Conservation (phyloP, 2,113 vertebrate genomes). For the Grantiella picta region DNA sequence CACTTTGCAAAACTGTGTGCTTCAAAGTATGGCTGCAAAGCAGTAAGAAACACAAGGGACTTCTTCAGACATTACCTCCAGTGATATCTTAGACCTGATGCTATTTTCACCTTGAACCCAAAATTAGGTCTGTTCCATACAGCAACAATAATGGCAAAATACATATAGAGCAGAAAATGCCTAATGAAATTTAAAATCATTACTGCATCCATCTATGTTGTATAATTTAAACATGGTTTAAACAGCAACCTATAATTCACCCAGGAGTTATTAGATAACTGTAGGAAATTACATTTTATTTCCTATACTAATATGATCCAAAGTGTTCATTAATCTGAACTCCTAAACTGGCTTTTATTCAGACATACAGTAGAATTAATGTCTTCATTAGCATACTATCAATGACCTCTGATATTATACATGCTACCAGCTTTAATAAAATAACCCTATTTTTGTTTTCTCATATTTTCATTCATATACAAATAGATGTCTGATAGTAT, state of each 20-base stretch:
- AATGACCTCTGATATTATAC: background rate
- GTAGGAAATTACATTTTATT: constrained; percentile 17
- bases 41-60: background rate
- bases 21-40: background rate
- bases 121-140: background rate
- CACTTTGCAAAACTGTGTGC: background rate
- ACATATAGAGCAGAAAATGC: background rate
- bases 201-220: background rate
- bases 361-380: background rate
- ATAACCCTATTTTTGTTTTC: background rate
- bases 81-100: background rate
- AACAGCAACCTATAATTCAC: background rate
- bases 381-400: background rate
- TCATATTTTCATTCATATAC: background rate
- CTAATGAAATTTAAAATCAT: background rate
- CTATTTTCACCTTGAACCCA: background rate
- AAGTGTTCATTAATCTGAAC: background rate
- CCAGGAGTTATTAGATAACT: background rate
- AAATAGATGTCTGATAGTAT: background rate
- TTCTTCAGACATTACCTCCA: background rate
- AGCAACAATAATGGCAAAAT: background rate
- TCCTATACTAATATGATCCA: background rate
- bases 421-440: background rate
- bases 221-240: background rate
- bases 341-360: background rate